Percentiles rank a stretch among this genome's conserved stretches.
Evolutionary conservation across 2,797 vertebrate species (phyloP).

Genomic region (Setipinna tenuifilis): DNA sequence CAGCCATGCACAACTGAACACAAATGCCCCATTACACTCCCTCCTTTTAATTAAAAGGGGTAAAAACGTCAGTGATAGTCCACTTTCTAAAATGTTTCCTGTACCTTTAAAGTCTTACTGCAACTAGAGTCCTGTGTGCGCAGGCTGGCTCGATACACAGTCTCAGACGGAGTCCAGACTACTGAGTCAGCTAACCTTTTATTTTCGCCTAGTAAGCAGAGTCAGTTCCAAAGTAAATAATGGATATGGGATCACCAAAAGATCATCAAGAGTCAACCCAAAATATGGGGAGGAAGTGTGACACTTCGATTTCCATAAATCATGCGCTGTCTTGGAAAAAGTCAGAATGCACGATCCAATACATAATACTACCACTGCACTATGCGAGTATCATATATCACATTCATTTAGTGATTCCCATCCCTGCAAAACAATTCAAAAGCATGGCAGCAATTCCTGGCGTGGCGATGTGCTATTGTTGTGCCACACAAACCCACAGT

Average conservation of each 20-base stretch:
- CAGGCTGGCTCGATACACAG: background rate
- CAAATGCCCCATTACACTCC: slow-evolving; percentile 4
- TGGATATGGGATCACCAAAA: background rate
- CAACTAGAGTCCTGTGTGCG: background rate
- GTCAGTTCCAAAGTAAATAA: background rate
- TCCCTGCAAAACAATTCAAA: background rate
- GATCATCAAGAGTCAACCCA: background rate
- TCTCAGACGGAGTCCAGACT: background rate
- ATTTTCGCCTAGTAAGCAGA: background rate
- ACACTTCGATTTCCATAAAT: too few relatives aligned
- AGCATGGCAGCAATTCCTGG: background rate
- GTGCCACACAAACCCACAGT: background rate
- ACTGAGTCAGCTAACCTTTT: background rate
- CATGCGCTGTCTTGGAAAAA: background rate
- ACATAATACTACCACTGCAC: background rate
- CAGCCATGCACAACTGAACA: slow-evolving; percentile 2
- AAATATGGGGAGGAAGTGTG: background rate
- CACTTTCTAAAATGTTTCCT: background rate
- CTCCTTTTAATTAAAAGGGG: background rate
- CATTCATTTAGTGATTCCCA: background rate
- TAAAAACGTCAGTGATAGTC: background rate
- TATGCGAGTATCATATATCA: background rate
- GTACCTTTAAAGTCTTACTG: background rate
- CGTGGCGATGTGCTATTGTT: background rate
- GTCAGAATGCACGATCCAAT: background rate